Percentiles rank a stretch among this genome's conserved stretches.
Evolutionary conservation across 1,140 invertebrate genomes (phyloP).

Genomic region (Holcopasites calliopsidis): DNA sequence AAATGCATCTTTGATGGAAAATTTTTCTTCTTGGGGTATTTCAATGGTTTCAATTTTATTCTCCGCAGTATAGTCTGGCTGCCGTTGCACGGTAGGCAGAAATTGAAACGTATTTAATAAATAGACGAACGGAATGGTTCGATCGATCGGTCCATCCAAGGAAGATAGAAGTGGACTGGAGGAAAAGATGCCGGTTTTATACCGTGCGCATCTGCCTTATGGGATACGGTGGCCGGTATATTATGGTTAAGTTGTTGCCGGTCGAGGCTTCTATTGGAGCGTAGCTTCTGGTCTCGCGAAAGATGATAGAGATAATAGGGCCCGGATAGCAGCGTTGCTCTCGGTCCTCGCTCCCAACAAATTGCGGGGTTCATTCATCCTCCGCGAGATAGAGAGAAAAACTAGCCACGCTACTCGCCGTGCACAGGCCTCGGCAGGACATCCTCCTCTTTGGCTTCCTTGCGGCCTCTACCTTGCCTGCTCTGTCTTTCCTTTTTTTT

Average conservation of each 20-base stretch:
- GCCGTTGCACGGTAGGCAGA: too few relatives aligned
- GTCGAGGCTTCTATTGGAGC: conserved; percentile 64
- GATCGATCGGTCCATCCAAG: neutral
- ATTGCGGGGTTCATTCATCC: conserved; percentile 80
- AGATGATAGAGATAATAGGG: conserved; percentile 77
- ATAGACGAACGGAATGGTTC: neutral
- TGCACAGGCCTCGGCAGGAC: conserved; percentile 6
- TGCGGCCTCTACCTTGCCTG: conserved; percentile 3
- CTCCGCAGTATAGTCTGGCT: neutral
- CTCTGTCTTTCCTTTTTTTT: neutral
- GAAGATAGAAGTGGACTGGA: neutral
- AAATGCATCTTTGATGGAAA: neutral
- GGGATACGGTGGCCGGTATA: conserved; percentile 67
- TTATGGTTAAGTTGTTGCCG: conserved; percentile 70
- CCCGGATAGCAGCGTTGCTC: conserved; percentile 58
- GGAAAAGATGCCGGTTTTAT: too few relatives aligned
- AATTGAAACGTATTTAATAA: too few relatives aligned
- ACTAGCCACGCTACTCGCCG: conserved; percentile 72
- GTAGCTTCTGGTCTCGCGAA: conserved; percentile 70
- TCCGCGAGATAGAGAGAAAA: conserved; percentile 74
- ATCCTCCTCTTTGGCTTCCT: conserved; percentile 17
- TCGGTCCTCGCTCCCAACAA: conserved; percentile 76
- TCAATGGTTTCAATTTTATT: neutral
- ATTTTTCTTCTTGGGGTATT: neutral
- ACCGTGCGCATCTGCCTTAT: conserved; percentile 63